Percentiles rank a stretch among this genome's conserved stretches.
phyloP scores from a whole-genome alignment of 37 sponge, comb jelly and placozoan genomes.

The Tethya wilhelma region DNA sequence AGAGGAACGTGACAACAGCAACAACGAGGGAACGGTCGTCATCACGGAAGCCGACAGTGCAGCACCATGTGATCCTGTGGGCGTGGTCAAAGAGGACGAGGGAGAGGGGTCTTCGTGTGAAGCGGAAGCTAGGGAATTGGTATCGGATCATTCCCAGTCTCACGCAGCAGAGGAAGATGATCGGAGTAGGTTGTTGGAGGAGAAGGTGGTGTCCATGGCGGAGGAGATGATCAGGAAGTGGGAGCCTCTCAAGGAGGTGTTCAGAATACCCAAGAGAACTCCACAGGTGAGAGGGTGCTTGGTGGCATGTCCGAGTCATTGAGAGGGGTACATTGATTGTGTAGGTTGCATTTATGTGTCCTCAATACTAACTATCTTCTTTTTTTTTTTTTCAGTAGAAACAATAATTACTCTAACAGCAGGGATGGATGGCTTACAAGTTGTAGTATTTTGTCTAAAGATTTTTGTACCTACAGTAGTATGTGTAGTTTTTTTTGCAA shows the following conservation, averaged over 20 bases:
- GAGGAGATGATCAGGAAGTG: conserved; percentile 67
- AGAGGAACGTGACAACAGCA: no score
- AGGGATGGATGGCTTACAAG: no score
- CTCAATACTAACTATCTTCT: no score
- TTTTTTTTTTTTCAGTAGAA: no score
- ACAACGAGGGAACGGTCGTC: neutral
- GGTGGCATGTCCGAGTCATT: no score
- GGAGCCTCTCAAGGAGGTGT: conserved; percentile 82
- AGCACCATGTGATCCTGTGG: conserved; percentile 23
- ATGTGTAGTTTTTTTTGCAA: no score
- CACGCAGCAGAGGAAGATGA: neutral
- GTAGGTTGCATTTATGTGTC: no score
- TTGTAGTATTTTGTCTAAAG: no score
- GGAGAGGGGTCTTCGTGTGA: conserved; percentile 23
- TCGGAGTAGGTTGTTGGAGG: neutral
- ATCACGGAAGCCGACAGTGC: neutral
- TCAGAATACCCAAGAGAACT: conserved; percentile 83
- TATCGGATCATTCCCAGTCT: neutral
- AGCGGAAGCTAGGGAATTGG: conserved; percentile 28
- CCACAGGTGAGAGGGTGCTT: conserved; percentile 1
- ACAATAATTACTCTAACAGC: no score
- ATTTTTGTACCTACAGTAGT: no score
- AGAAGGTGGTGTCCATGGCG: conserved; percentile 34
- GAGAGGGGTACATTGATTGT: no score
- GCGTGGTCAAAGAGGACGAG: conserved; percentile 2